Base-by-base conservation (phyloP, 2,113 vertebrate species). In the Tragelaphus strepsiceros region DNA sequence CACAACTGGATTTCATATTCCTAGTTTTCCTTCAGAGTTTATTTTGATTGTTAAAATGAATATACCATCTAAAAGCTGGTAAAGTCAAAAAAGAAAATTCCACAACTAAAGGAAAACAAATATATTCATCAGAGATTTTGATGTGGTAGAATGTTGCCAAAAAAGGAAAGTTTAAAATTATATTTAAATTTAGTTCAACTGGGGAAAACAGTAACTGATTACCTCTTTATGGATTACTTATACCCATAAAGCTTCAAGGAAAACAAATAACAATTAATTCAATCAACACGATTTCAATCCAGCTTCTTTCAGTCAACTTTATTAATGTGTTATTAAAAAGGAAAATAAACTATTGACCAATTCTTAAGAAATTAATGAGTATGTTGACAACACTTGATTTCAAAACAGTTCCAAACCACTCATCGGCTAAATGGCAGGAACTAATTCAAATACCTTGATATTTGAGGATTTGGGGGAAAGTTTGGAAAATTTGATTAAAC, bases 321-420 rank as follows among this genome's bases (percentile, higher is more conserved):
- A 94, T 74, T 67, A 32, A 92, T 77, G 22, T 78, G 15, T 94
- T 97, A 91, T 74, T 88, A 88, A 84, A 97, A 85, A 87, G 5
- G 6, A n/a, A 19, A 91, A 58, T 28, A 94, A 97, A 93, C 6
- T 32, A 86, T 61, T 78, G 77, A 88, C 80, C 22, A 54, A 28
- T 92, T 97, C 90, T 96, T 81, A 59, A 91, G 91, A 96, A 97
- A 97, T 91, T 97, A 97, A 95, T 98, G 67, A 96, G 7, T 91
- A n/a, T 93, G 91, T 89, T 89, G 95, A 97, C 96, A 95, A 62
- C 71, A 90, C 56, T 83, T 89, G 85, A 93, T 96, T 97, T 97
- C 59, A 97, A 97, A 98, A 90, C 67, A 88, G 81, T 88, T 82
- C 61, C 51, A 96, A 94, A 94, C 91, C 21, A 91, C 28, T 97